Evolutionary conservation across 2,888 invertebrate species (phyloP), one percentile per base, ranked within the genome.

Genomic region (Caenorhabditis afra): DNA sequence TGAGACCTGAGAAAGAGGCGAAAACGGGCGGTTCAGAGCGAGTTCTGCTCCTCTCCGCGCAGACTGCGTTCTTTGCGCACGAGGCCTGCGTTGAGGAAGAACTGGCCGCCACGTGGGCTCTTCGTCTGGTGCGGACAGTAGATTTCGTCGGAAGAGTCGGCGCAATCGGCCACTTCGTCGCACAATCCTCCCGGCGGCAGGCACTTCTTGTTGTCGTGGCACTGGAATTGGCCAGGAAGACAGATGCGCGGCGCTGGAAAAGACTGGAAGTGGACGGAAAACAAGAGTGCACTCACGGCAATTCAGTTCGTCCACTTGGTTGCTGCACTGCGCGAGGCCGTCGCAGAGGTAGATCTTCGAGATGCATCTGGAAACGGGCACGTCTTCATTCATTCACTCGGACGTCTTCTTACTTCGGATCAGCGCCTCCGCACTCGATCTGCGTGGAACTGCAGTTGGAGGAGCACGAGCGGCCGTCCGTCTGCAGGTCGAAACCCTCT

Each of bases 161-260:
- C 78, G 65, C 88, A 88, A 29, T 88, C 84, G 35, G 68, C 47
- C 3, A 71, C 76, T 39, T 85, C 85, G 75, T 88, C 84, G 61
- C 88, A 88, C 2, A 87, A 70, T n/a, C 79, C 78, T 5, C 79
- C 81, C 4, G 82, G 81, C 16, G 81, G 61, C 7, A 87, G 67
- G 50, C 88, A 88, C 47, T 85, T 84, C 22, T 95, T 95, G 10
- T 94, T 94, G 90, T 96, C 96, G 81, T 94, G 93, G 90, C 97
- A 97, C 89, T 97, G 97, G 94, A 96, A 97, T 39, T 95, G 94
- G 10, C 96, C 96, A 0, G 95, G 94, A 18, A 95, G 93, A 90
- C 97, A 97, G 81, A 94, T 94, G 11, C 96, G 92, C 7, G 88
- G 89, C 3, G 91, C 90, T 90, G 82, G 23, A 86, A 84, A 50